Percentiles rank a stretch among this genome's conserved stretches.
Evolutionary conservation across 2,797 vertebrate species (phyloP).

Genomic region (Alosa sapidissima): DNA sequence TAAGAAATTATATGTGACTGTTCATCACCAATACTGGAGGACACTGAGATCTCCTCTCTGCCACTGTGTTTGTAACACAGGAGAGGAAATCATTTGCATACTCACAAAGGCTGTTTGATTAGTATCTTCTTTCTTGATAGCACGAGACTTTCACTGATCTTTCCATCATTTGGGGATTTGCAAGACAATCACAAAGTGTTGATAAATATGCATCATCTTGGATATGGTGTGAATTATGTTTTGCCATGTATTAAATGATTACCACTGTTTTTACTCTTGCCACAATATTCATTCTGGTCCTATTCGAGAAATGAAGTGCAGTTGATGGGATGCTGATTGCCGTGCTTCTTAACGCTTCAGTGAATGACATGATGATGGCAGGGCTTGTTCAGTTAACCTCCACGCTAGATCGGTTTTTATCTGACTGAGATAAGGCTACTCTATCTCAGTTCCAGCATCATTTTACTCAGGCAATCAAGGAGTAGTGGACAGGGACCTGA

Average conservation of each 20-base stretch:
- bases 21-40: neutral
- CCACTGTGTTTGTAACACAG: neutral
- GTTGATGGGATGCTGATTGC: neutral
- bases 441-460: slow-evolving; percentile 5
- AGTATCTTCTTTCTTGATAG: neutral
- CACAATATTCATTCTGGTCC: neutral
- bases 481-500: neutral
- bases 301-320: neutral
- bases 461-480: neutral
- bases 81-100: neutral
- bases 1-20: neutral
- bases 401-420: neutral
- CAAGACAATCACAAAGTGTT: neutral
- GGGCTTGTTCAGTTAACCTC: neutral
- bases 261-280: neutral
- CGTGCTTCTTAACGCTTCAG: neutral
- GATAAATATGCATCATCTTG: neutral
- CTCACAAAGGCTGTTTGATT: neutral
- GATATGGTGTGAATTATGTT: neutral
- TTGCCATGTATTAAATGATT: neutral
- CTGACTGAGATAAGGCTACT: neutral
- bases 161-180: neutral
- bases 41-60: neutral
- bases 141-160: neutral
- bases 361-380: neutral